Evolutionary conservation across 92 coral and sea anemone genomes (phyloP), one percentile per base, ranked within the genome.

Genomic region (Heteractis magnifica): DNA sequence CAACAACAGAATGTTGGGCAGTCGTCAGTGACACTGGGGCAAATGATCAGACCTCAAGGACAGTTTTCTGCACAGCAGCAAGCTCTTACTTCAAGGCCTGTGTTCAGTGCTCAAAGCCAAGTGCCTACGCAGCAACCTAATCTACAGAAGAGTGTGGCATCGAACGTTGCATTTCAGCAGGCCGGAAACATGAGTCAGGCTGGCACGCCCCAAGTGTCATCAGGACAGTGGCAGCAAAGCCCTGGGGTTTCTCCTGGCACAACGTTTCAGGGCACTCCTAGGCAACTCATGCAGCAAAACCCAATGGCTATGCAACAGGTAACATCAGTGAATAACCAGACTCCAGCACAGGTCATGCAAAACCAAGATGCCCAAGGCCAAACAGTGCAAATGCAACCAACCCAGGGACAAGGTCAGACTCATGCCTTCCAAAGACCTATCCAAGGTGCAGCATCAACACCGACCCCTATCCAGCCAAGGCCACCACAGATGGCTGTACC

Each of bases 381-480:
- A 64, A 8, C 34, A 15, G n/a, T 64, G 71, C 71, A 64, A 64
- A 6, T 26, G 4, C 71, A 64, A 5, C 3, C 23, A 6, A 64
- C n/a, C 5, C 71, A 64, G n/a, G 26, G 23, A 26, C 73, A 68
- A 68, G 73, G 73, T 65, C 82, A 79, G 34, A n/a, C 70, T 56
- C 73, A 41, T 10, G 82, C 49, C 11, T 59, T 65, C 55, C 82
- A 53, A 48, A 49, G 52, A 50, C 52, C 82, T 12, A 44, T 77
- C 20, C 87, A 80, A n/a, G 72, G 41, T 23, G 53, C 51, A 14
- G 34, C 87, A 18, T 55, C 91, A 44, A 72, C 41, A 18, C 76
- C 84, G 0, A 9, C 91, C 49, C 79, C 91, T 49, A 78, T 83
- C 14, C 90, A 81, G 73, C 85, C 80, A 76, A 26, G 83, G 50